Base-by-base conservation (phyloP, 2,888 invertebrate species). In the Spisula subtruncata region DNA sequence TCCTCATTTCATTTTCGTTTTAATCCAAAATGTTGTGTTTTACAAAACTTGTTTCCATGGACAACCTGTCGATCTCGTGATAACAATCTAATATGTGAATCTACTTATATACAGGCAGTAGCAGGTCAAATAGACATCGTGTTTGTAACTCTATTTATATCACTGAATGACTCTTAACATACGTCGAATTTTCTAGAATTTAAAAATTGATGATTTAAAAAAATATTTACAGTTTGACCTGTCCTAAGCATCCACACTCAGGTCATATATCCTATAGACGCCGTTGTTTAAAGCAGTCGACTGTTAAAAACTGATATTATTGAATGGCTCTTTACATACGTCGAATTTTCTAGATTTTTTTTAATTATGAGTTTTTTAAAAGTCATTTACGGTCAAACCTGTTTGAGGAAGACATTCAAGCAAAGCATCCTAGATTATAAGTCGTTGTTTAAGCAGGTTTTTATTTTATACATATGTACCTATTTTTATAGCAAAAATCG, bases 1-100 rank as follows among this genome's bases (percentile, higher is more conserved):
- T 66, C 60, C 25, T 25, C 60, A 66, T 66, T 66, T 66, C 60
- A 18, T 20, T 51, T 51, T 51, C 25, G 60, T 66, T 66, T 66
- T 25, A 66, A 66, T 66, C 60, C 60, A 66, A 66, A 66, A 66
- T 25, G 60, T 66, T 25, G 60, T 66, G 60, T 66, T 66, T 66
- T 66, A 25, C n/a, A n/a, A 66, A 66, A 66, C 60, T 25, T 66
- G 60, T 66, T 66, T 66, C 60, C 60, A 66, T 25, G 20, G 60
- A 66, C 60, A 25, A 66, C 60, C 20, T 25, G n/a, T 25, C 20
- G 60, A 66, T 66, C 60, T 25, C n/a, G 25, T 25, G 60, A 66
- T 66, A 66, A 66, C 60, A 66, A 66, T n/a, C n/a, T 66, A 66
- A 66, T 66, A 66, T 66, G 25, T 66, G n/a, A n/a, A n/a, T 66